A percentile compares a stretch with the other conserved stretches of the same genome.
phyloP scores from a whole-genome alignment of 2,888 invertebrate species.

The Lithophane socia region DNA sequence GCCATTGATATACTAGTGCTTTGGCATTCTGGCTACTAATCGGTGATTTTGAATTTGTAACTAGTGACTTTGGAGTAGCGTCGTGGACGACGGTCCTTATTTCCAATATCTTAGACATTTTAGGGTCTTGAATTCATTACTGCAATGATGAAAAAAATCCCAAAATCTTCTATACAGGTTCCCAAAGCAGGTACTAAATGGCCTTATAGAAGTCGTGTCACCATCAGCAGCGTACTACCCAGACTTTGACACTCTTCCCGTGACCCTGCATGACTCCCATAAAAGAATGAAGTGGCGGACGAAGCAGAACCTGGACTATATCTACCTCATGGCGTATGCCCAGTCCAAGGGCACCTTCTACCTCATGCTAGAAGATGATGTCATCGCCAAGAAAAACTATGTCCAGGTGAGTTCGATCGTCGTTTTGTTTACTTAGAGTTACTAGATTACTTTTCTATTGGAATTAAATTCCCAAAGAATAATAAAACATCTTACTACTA shows the following conservation, averaged over 20 bases:
- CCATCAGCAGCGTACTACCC: constrained; percentile 97
- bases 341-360: constrained; percentile 97
- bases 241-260: constrained; percentile 93
- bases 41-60: background rate
- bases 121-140: background rate
- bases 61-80: background rate
- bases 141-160: background rate
- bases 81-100: background rate
- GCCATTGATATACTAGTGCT: background rate
- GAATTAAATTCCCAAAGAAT: no score
- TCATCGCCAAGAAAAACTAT: constrained; percentile 96
- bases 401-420: constrained; percentile 92
- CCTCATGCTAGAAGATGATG: constrained; percentile 98
- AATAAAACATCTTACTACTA: no score
- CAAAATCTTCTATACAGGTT: constrained; percentile 90
- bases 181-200: constrained; percentile 93
- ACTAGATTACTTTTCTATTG: background rate
- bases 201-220: constrained; percentile 96
- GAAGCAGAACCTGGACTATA: constrained; percentile 98
- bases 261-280: constrained; percentile 95
- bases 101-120: background rate
- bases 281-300: constrained; percentile 97
- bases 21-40: background rate
- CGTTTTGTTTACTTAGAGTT: background rate
- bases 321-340: constrained; percentile 98